Evolutionary conservation across 2,797 vertebrate genomes (phyloP).

Genomic region (Nasua narica): DNA sequence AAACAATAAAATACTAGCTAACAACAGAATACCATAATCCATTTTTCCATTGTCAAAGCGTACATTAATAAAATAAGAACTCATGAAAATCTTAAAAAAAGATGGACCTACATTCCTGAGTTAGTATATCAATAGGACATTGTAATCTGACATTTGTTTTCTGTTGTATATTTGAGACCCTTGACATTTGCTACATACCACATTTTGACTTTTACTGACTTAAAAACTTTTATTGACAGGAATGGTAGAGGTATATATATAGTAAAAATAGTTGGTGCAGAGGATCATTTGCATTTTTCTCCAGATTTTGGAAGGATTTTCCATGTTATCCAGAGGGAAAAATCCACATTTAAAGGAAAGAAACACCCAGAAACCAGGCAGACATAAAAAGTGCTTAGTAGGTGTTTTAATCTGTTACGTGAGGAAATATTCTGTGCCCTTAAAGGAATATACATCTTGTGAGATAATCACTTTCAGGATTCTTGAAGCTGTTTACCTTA

Average conservation of each 20-base stretch:
- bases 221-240: background rate
- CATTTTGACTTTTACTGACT: conserved; percentile 10
- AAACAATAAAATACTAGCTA: conserved; percentile 52
- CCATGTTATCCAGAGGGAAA: background rate
- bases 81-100: background rate
- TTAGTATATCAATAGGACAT: background rate
- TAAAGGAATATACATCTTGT: background rate
- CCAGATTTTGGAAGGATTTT: conserved; percentile 38
- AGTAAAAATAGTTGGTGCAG: background rate
- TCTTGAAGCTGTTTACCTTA: background rate
- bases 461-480: background rate
- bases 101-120: background rate
- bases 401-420: background rate
- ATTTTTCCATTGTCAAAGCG: conserved; percentile 17
- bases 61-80: conserved; percentile 10
- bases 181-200: background rate
- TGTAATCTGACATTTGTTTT: background rate
- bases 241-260: background rate
- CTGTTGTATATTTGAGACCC: background rate
- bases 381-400: background rate
- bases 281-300: conserved; percentile 26
- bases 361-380: background rate
- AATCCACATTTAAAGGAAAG: background rate
- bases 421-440: background rate
- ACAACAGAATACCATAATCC: background rate